A percentile compares a stretch with the other conserved stretches of the same genome.
These are phyloP conservation scores for Neotoxoptera formosana DNA, from an alignment of 1,140 invertebrate genomes.

Conservation along the genomic window DNA sequence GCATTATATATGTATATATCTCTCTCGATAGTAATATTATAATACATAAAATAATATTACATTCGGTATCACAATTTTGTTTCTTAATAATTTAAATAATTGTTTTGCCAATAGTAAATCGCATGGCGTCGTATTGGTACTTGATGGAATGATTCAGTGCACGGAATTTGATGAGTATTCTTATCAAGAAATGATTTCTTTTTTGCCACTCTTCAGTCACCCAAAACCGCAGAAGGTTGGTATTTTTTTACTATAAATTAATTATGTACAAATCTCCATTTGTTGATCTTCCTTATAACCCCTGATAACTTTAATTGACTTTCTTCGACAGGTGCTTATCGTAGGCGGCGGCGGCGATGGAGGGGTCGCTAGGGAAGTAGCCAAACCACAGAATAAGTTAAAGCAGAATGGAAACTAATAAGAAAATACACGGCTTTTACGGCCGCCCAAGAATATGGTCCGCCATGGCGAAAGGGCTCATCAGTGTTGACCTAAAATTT, in stretches of 20 bases:
- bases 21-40: too few species aligned
- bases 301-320: too few species aligned
- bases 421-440: too few species aligned
- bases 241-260: not conserved
- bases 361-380: conserved; percentile 92
- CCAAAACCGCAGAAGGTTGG: conserved; percentile 86
- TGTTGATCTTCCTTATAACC: not conserved
- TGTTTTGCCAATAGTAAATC: conserved; percentile 71
- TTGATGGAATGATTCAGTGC: conserved; percentile 98
- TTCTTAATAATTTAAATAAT: not conserved
- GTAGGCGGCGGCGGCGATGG: conserved; percentile 98
- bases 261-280: not conserved
- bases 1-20: too few species aligned
- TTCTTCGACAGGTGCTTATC: conserved; percentile 77
- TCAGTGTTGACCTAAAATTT: too few species aligned
- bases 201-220: conserved; percentile 91
- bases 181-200: conserved; percentile 98
- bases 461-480: too few species aligned
- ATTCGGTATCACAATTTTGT: too few species aligned
- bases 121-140: conserved; percentile 86
- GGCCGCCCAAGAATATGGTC: too few species aligned
- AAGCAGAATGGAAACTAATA: too few species aligned
- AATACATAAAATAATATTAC: too few species aligned
- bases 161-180: conserved; percentile 96
- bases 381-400: too few species aligned